These are phyloP conservation scores for Pangasius mekongensis DNA, from an alignment of 2,797 vertebrate genomes.

Conservation along the genomic window DNA sequence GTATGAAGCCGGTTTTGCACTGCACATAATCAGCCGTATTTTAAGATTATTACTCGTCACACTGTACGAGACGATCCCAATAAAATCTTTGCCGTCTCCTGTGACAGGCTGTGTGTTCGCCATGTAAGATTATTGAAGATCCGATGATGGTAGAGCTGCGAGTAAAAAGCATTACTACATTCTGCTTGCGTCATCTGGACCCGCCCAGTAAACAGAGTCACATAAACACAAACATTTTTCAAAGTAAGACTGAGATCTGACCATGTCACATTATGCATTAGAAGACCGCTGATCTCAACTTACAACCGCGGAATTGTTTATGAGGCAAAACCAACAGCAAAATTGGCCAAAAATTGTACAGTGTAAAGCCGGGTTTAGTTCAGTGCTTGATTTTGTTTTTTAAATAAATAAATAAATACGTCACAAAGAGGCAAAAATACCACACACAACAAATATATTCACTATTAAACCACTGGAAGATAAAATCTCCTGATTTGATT, in stretches of 20 bases:
- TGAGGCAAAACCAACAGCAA: conserved; percentile 9
- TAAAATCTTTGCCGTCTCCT: background rate
- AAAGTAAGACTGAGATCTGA: background rate
- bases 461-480: conserved; percentile 76
- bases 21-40: background rate
- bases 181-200: background rate
- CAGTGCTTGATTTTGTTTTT: conserved; percentile 73
- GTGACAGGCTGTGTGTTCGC: background rate
- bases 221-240: background rate
- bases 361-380: conserved; percentile 73
- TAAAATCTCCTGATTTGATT: conserved; percentile 78
- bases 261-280: no score
- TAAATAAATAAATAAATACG: conserved; percentile 52
- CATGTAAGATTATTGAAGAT: background rate
- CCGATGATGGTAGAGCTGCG: no score
- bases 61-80: background rate
- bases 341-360: conserved; percentile 5
- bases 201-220: background rate
- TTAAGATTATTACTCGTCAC: background rate
- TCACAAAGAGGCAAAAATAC: conserved; percentile 48
- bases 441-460: conserved; percentile 54
- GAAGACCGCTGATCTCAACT: background rate
- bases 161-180: background rate
- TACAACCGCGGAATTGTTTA: conserved; percentile 12
- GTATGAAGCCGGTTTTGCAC: background rate